Conservation (phyloP, 1,140 invertebrate species). For the Pectinophora gossypiella region DNA sequence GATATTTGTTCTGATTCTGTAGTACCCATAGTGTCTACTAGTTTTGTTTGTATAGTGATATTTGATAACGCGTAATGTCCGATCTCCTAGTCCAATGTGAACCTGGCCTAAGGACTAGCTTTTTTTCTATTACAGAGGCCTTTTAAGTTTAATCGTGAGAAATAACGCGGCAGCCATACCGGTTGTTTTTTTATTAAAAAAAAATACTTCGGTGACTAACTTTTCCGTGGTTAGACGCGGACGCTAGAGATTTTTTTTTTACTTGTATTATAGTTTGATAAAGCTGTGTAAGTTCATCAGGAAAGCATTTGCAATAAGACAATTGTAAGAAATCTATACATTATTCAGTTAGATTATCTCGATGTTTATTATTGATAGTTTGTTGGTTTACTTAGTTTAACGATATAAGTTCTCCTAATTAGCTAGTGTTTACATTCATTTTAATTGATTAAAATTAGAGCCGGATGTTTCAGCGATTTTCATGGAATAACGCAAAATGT, state of each 20-base stretch:
- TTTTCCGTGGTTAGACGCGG: constrained; percentile 24
- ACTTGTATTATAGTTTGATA: no score
- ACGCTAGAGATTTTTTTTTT: no score
- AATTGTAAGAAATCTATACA: not conserved
- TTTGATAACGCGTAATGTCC: no score
- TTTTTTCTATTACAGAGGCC: constrained; percentile 37
- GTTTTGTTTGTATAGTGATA: no score
- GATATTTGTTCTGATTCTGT: no score
- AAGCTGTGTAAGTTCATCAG: no score
- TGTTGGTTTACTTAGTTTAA: no score
- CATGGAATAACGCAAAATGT: constrained; percentile 7
- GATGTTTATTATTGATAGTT: no score
- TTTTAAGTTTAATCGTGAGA: constrained; percentile 26
- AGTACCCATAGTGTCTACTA: no score
- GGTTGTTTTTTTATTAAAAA: constrained; percentile 9
- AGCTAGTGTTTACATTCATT: constrained; percentile 46
- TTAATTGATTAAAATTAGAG: constrained; percentile 8
- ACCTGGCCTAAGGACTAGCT: constrained; percentile 14
- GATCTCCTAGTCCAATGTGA: not conserved
- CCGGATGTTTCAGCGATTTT: not conserved
- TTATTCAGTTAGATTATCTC: constrained; percentile 8
- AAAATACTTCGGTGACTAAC: constrained; percentile 37
- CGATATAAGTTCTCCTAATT: constrained; percentile 52
- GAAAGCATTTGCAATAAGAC: not conserved
- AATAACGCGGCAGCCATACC: constrained; percentile 1